Conservation (phyloP, 2,888 invertebrate genomes). For the Ischnura elegans region DNA sequence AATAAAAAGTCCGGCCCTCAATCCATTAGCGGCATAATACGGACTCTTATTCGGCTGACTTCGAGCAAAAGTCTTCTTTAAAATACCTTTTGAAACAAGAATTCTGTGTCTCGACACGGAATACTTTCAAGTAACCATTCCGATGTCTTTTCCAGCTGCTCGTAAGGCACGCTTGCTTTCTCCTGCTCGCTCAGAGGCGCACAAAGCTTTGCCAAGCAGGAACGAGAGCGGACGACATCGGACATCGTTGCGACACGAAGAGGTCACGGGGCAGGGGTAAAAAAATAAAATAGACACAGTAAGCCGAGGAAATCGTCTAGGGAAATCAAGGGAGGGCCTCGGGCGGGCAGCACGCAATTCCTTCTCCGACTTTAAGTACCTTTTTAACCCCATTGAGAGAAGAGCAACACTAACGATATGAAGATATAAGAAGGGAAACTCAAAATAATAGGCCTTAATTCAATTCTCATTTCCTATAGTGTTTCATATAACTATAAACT, state of each 20-base stretch:
- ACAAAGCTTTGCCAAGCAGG: not conserved
- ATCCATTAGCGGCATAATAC: too few relatives aligned
- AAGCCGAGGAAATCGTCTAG: not conserved
- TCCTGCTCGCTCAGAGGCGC: not conserved
- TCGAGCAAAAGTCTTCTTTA: not conserved
- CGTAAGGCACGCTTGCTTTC: conserved; percentile 1
- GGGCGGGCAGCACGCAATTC: not conserved
- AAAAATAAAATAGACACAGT: not conserved
- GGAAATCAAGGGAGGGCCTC: not conserved
- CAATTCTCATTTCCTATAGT: too few relatives aligned
- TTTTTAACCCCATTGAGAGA: not conserved
- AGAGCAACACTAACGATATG: too few relatives aligned
- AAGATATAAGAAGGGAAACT: too few relatives aligned
- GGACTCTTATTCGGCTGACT: too few relatives aligned
- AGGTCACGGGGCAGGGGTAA: not conserved
- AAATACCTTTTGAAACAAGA: not conserved
- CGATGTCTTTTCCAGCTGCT: not conserved
- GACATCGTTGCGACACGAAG: conserved; percentile 15
- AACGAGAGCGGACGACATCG: conserved; percentile 5
- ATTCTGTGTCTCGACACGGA: conserved; percentile 13
- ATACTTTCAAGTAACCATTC: conserved; percentile 3
- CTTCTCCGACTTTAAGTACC: not conserved
- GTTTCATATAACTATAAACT: too few relatives aligned
- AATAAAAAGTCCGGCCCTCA: too few relatives aligned
- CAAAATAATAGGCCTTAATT: too few relatives aligned